A percentile compares a stretch with the other conserved stretches of the same genome.
Conservation (phyloP, 2,113 vertebrate genomes). For the Grallaria varia region DNA sequence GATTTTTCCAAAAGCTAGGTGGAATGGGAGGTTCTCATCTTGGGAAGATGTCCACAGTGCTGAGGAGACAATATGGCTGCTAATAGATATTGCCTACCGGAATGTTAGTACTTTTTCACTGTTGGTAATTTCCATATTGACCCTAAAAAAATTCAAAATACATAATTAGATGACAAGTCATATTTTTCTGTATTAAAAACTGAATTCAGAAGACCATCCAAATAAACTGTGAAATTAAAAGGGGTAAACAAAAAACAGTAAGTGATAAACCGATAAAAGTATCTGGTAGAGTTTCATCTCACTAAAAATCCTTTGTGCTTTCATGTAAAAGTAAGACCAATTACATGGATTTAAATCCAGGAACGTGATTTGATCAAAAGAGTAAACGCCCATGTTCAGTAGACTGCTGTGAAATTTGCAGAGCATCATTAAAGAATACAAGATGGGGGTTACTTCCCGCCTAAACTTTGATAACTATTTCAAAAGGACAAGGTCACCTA, state of each 20-base stretch:
- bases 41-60: slow-evolving; percentile 75
- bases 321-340: not conserved
- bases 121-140: slow-evolving; percentile 98
- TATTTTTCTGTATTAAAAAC: not conserved
- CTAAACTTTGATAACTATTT: not conserved
- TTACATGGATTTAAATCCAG: not conserved
- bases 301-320: not conserved
- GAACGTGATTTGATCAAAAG: not conserved
- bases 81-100: slow-evolving; percentile 67
- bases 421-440: not conserved
- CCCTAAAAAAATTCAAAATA: slow-evolving; percentile 78
- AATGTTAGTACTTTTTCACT: slow-evolving; percentile 83
- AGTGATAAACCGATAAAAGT: not conserved
- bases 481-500: not conserved
- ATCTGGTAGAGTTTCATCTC: not conserved
- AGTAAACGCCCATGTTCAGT: not conserved
- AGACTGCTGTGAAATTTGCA: not conserved
- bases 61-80: slow-evolving; percentile 75
- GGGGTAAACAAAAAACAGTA: not conserved
- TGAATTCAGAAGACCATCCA: not conserved
- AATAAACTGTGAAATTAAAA: not conserved
- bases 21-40: slow-evolving; percentile 73
- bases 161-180: slow-evolving; percentile 7
- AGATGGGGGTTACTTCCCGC: not conserved
- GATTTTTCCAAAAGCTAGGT: slow-evolving; percentile 74